A percentile compares a stretch with the other conserved stretches of the same genome.
Evolutionary conservation across 2,797 vertebrate genomes (phyloP).

Genomic region (Spondyliosoma cantharus): DNA sequence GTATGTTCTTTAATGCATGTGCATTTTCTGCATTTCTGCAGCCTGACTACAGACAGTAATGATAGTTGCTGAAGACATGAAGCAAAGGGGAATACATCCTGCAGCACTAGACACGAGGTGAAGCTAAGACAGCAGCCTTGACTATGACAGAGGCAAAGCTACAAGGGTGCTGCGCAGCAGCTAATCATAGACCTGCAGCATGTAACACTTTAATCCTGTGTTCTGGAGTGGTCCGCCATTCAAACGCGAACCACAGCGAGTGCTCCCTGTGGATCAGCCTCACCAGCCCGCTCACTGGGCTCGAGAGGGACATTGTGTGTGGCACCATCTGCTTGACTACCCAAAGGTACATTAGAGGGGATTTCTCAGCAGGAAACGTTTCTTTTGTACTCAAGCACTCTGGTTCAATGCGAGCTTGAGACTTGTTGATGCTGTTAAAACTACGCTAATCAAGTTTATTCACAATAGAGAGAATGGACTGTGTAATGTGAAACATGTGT

Average conservation of each 20-base stretch:
- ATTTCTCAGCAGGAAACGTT: conserved; percentile 3
- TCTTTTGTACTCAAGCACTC: conserved; percentile 1
- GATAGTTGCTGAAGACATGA: background rate
- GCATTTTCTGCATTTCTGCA: background rate
- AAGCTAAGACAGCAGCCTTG: conserved; percentile 15
- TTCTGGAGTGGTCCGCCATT: conserved; percentile 19
- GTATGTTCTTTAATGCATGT: background rate
- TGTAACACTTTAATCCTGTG: conserved; percentile 24
- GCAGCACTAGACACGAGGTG: background rate
- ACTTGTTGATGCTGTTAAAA: background rate
- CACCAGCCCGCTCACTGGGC: background rate
- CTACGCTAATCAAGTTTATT: background rate
- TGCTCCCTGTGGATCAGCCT: conserved; percentile 10
- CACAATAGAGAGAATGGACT: background rate
- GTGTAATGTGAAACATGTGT: background rate
- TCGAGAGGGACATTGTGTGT: conserved; percentile 35
- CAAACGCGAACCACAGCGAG: conserved; percentile 17
- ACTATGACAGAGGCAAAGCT: conserved; percentile 14
- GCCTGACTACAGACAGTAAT: background rate
- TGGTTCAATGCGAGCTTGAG: background rate
- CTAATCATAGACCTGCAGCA: conserved; percentile 26
- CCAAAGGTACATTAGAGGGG: background rate
- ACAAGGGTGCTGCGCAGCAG: background rate
- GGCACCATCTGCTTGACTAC: conserved; percentile 32
- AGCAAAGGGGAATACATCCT: background rate